Base-by-base conservation (phyloP, 2,797 vertebrate genomes). In the Ispidina picta region DNA sequence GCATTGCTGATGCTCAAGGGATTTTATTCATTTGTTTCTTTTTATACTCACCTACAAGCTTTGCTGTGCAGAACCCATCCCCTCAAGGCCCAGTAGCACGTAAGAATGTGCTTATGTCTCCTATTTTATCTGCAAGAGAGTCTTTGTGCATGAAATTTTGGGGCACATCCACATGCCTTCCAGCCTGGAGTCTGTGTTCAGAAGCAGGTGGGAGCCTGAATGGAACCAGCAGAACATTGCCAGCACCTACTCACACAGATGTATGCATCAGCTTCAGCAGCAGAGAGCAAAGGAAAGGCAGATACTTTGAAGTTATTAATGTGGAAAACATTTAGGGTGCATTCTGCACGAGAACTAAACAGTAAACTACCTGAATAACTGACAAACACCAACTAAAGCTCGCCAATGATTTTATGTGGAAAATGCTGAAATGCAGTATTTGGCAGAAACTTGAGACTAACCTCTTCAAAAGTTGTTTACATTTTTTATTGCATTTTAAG, bases 151-250 rank as follows among this genome's bases (percentile, higher is more conserved):
- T 43, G 55, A 83, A 90, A 93, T 85, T 87, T 5, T 95, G 89
- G 68, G 89, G 91, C 87, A 81, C 29, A 72, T 89, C 85, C 85
- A 81, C 76, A 88, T 78, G 89, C 85, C 88, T 94, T 76, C 83
- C 74, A 94, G 83, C 51, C 46, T 68, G 49, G n/a, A 90, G 73
- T 62, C 59, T 55, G 66, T 48, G 62, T 20, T 28, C 23, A 62
- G 31, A 62, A 48, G 76, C 85, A 89, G 63, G 85, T 0, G 4
- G 63, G 31, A 75, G 87, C 79, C 73, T 86, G 48, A 92, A 68
- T 0, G 22, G 76, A 83, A 44, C 35, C 79, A 48, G 72, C 41
- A 80, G 46, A 63, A 74, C 72, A 51, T 5, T 72, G 75, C 28
- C 52, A 70, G 84, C 55, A 85, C 83, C 69, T 72, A 44, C 66